These are phyloP conservation scores for Numida meleagris DNA, from an alignment of 2,113 vertebrate species.

Conservation along the genomic window DNA sequence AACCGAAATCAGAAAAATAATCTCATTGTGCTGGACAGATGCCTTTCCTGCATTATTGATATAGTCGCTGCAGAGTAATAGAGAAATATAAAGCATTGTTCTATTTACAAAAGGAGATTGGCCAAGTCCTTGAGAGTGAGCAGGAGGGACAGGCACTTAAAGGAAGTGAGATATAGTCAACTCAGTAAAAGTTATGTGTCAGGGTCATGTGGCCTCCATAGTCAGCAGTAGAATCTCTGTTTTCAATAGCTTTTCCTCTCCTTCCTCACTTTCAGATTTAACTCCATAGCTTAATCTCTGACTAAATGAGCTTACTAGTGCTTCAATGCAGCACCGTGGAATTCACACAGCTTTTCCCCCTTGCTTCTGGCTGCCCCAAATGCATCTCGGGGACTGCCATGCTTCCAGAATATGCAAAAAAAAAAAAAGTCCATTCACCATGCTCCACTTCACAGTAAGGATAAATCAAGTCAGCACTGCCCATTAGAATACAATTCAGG, in stretches of 20 bases:
- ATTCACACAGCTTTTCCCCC: not conserved
- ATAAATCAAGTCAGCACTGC: not conserved
- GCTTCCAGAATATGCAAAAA: not conserved
- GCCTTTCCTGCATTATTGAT: conserved; percentile 99
- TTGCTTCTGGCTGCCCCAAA: not conserved
- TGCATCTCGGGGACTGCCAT: not conserved
- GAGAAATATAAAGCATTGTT: conserved; percentile 98
- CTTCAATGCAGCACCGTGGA: not conserved
- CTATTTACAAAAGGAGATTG: conserved; percentile 99
- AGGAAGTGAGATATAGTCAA: conserved; percentile 96
- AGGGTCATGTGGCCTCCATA: conserved; percentile 86
- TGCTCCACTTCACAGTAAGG: not conserved
- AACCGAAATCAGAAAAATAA: conserved; percentile 97
- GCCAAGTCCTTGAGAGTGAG: conserved; percentile 95
- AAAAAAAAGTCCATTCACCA: not conserved
- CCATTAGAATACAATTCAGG: not conserved
- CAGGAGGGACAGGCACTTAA: conserved; percentile 92
- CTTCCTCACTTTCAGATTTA: conserved; percentile 53
- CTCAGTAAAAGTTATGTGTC: conserved; percentile 87
- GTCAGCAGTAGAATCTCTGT: conserved; percentile 69
- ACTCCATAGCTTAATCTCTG: conserved; percentile 49
- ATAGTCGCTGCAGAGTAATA: conserved; percentile 91
- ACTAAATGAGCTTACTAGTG: conserved; percentile 44
- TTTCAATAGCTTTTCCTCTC: conserved; percentile 61
- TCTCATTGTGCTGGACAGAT: conserved; percentile 96